Evolutionary conservation across 2,113 vertebrate genomes (phyloP).

Genomic region (Pygoscelis adeliae): DNA sequence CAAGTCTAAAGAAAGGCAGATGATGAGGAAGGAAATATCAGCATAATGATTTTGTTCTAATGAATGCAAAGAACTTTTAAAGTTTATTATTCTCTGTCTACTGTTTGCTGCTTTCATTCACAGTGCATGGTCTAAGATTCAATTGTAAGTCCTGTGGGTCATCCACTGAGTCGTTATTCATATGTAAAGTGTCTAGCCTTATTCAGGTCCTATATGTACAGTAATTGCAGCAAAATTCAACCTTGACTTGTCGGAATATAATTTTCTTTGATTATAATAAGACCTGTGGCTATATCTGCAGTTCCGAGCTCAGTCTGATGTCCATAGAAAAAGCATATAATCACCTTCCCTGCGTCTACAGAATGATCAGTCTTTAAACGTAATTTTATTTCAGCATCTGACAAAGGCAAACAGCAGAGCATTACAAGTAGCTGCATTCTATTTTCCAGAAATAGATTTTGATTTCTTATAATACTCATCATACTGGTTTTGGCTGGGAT

Average conservation of each 20-base stretch:
- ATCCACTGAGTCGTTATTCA: neutral
- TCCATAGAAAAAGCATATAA: neutral
- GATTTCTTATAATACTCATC: neutral
- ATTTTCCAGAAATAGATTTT: neutral
- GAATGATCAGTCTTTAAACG: neutral
- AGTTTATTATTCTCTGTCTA: neutral
- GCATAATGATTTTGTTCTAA: neutral
- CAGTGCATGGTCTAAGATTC: neutral
- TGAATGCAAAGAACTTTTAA: neutral
- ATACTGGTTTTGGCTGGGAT: neutral
- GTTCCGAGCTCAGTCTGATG: neutral
- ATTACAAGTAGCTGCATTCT: neutral
- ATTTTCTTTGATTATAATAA: neutral
- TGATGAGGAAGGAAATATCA: neutral
- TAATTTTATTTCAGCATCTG: neutral
- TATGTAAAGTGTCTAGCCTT: neutral
- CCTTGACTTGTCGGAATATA: neutral
- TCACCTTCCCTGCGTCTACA: neutral
- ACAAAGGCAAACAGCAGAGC: neutral
- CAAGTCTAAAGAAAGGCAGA: neutral
- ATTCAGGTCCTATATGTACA: neutral
- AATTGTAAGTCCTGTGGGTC: neutral
- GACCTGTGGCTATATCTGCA: neutral
- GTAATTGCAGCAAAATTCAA: neutral
- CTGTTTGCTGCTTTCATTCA: neutral